Conservation (phyloP, 1,140 invertebrate species). For the Scaptomyza montana region DNA sequence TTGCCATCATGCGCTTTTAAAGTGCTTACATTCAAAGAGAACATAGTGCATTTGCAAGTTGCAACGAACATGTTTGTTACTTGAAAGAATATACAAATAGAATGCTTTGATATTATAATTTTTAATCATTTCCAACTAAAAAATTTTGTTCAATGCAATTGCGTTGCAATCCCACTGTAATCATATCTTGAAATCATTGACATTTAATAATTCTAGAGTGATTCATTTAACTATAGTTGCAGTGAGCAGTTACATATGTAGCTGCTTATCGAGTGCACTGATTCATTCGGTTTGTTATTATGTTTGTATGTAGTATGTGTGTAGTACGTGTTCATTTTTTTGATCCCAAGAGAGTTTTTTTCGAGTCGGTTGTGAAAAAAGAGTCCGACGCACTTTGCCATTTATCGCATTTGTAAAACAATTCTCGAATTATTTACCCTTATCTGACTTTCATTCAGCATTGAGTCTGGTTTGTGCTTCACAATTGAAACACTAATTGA, state of each 20-base stretch:
- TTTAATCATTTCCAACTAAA: too few species aligned
- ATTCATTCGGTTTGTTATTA: conserved; percentile 9
- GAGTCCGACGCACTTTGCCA: not conserved
- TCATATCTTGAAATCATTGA: conserved; percentile 1
- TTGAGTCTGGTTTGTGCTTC: conserved; percentile 3
- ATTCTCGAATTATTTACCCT: not conserved
- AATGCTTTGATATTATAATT: too few species aligned
- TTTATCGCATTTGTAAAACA: not conserved
- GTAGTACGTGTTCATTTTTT: not conserved
- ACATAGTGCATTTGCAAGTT: too few species aligned
- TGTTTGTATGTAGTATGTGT: not conserved
- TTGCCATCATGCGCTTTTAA: too few species aligned
- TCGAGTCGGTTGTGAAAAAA: not conserved
- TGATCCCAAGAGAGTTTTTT: conserved; percentile 4
- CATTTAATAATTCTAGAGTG: not conserved
- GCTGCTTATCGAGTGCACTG: not conserved
- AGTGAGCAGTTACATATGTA: not conserved
- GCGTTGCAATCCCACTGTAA: not conserved
- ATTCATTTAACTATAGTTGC: conserved; percentile 14
- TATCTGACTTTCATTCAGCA: conserved; percentile 31
- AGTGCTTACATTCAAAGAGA: too few species aligned
- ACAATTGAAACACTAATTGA: too few species aligned
- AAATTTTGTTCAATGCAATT: too few species aligned
- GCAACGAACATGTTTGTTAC: too few species aligned
- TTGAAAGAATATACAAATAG: too few species aligned